Base-by-base conservation (phyloP, 37 sponge, comb jelly and placozoan species). In the Agelas oroides region DNA sequence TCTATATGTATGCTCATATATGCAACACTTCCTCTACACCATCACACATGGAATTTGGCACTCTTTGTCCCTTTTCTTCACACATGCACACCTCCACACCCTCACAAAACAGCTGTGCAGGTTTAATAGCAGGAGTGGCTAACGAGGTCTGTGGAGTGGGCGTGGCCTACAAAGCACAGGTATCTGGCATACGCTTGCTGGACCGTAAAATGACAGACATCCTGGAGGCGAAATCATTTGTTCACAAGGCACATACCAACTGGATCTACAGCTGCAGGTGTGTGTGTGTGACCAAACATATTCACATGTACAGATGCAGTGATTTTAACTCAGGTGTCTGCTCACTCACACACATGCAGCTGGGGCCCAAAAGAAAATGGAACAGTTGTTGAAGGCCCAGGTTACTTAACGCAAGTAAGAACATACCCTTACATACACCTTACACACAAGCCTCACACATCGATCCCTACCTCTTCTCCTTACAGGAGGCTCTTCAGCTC, bases 311-410 rank as follows among this genome's bases (percentile, higher is more conserved):
- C n/a, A n/a, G n/a, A n/a, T n/a, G n/a, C n/a, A n/a, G n/a, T n/a
- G n/a, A n/a, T n/a, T n/a, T n/a, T n/a, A n/a, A n/a, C n/a, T n/a
- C n/a, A n/a, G n/a, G n/a, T n/a, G n/a, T n/a, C n/a, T n/a, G n/a
- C n/a, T n/a, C n/a, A n/a, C n/a, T n/a, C n/a, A n/a, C n/a, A n/a
- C n/a, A n/a, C n/a, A n/a, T n/a, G n/a, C 46, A 87, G 85, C 70
- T 92, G 93, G 93, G 93, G 93, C 13, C 93, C 95, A 0, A 80
- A 84, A n/a, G 95, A 94, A 63, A 86, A 88, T 63, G 92, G 95
- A 12, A 84, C 62, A 36, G 65, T 86, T 31, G 89, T 91, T 14
- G 95, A 94, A 21, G 95, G 93, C 0, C 95, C 95, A 1, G 95
- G 95, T 1, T 39, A 25, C 16, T 60, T 94, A 18, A 85, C 94